Base-by-base conservation (phyloP, 2,113 vertebrate species). In the Bufo bufo region DNA sequence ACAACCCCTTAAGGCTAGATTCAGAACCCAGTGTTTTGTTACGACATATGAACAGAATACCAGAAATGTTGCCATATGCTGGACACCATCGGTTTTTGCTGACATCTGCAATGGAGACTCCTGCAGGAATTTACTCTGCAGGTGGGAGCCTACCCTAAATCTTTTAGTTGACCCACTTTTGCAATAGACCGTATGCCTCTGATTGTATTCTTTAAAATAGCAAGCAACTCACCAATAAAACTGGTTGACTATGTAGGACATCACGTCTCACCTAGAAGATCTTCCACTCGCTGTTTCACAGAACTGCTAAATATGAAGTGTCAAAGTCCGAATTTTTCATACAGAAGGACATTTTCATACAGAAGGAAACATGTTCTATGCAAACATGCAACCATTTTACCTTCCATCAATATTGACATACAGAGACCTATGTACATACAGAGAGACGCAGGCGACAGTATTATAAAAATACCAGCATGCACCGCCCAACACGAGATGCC, bases 351-450 rank as follows among this genome's bases (percentile, higher is more conserved):
- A 33, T 33, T 14, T 8, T 33, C 14, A 17, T 81, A 75, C 54
- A 45, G 6, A 17, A 43, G 78, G 23, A 43, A 81, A 11, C n/a
- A 45, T 7, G 33, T 1, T 3, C 11, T 45, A 56, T 4, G 8
- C 47, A 61, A 81, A 61, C 78, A 81, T 78, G 56, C 49, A 58
- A 81, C 54, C 20, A 43, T 81, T 45, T 59, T 61, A 7, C 78
- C 33, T 81, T 81, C 45, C 56, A 81, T 19, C 78, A 81, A 81
- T 81, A 81, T 81, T 81, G 56, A 61, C 33, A 56, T 59, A 19
- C 13, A 58, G 58, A 61, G 78, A 43, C 56, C 78, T 11, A 17
- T 45, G 52, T 43, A 81, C 78, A 81, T 81, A 45, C 45, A 33
- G 56, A 59, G 52, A 59, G 23, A 81, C 59, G 78, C 56, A 5